These are phyloP conservation scores for Trichonephila inaurata DNA, from an alignment of 1,140 invertebrate species.

Conservation along the genomic window DNA sequence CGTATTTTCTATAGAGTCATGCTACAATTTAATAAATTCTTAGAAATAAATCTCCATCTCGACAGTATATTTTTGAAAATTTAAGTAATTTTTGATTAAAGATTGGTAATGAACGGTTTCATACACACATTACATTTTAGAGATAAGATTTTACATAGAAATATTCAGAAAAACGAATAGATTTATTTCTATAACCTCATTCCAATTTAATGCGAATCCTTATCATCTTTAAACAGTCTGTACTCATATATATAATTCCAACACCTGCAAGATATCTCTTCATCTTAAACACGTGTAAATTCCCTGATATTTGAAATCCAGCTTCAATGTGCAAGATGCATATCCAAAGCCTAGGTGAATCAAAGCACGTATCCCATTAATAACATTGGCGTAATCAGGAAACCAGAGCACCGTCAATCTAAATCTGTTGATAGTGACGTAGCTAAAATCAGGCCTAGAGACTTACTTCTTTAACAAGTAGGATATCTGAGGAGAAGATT, in stretches of 20 bases:
- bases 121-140: too few relatives aligned
- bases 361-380: neutral
- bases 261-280: neutral
- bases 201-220: neutral
- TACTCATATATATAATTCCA: neutral
- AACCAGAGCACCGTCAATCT: neutral
- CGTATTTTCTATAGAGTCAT: too few relatives aligned
- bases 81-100: too few relatives aligned
- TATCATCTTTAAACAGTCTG: neutral
- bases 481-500: neutral
- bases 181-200: neutral
- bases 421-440: neutral
- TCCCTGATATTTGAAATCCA: neutral
- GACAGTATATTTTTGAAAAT: too few relatives aligned
- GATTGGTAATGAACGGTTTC: too few relatives aligned
- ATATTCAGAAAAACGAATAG: too few relatives aligned
- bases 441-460: neutral
- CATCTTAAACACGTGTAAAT: neutral
- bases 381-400: constrained; percentile 3
- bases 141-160: too few relatives aligned
- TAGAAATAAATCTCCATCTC: too few relatives aligned
- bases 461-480: constrained; percentile 5
- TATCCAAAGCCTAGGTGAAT: neutral
- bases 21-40: too few relatives aligned
- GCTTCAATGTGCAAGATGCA: neutral